Percentiles rank a stretch among this genome's conserved stretches.
phyloP scores from a whole-genome alignment of 2,113 vertebrate species.

The Ciconia maguari region DNA sequence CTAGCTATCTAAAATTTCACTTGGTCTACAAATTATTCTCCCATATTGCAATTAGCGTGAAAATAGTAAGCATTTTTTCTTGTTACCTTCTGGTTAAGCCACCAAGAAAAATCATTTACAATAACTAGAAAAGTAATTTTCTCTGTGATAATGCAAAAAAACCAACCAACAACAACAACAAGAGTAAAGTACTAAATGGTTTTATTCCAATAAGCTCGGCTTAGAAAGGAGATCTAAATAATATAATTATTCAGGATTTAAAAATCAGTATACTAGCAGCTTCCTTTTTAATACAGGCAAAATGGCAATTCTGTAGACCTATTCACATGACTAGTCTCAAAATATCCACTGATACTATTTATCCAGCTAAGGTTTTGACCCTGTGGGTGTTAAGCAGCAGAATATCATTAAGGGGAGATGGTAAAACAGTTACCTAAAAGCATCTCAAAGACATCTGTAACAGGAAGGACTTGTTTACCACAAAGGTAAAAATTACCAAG shows the following conservation, averaged over 20 bases:
- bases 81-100: neutral
- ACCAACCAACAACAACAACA: neutral
- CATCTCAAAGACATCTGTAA: neutral
- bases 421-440: neutral
- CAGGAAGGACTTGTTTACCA: neutral
- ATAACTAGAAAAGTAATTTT: neutral
- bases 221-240: neutral
- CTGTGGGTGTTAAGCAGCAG: neutral
- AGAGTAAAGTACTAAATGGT: neutral
- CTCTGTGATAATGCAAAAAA: neutral
- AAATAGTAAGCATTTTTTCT: neutral
- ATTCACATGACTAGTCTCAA: neutral
- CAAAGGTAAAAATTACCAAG: neutral
- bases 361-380: neutral
- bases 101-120: neutral
- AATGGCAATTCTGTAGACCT: neutral
- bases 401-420: neutral
- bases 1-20: neutral
- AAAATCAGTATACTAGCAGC: neutral
- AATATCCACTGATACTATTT: neutral
- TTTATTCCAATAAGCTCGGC: neutral
- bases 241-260: neutral
- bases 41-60: neutral
- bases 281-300: neutral
- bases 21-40: neutral